Evolutionary conservation across 2,113 vertebrate species (phyloP), one percentile per base, ranked within the genome.

Genomic region (Ariopsis seemanni): DNA sequence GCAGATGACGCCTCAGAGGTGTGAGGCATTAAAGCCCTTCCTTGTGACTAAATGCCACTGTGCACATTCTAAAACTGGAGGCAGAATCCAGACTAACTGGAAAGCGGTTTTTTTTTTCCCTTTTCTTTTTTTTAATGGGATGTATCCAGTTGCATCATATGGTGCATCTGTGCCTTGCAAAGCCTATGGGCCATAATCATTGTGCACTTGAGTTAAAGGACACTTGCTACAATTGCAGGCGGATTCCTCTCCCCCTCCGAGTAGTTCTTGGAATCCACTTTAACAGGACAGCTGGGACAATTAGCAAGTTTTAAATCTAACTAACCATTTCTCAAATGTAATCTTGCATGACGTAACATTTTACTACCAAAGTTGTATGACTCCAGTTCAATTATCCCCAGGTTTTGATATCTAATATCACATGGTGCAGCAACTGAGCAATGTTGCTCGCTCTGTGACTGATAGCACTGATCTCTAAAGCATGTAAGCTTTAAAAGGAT

Each of bases 151-250:
- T 84, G 71, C 86, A 78, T 83, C 57, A 58, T 53, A 34, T 62
- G 78, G 65, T 50, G 65, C 27, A 75, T 74, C 52, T 57, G 22
- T 30, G 71, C 65, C 81, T 85, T 79, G 58, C 42, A 50, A 63
- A 84, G 79, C 90, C 87, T 87, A 10, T 83, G 81, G 81, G 85
- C 87, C 50, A 67, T 12, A 2, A 42, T 85, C 81, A 67, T 58
- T 82, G 86, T 84, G 50, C 87, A 82, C 80, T 87, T 83, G 85
- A 89, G 52, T 83, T 89, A 89, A 83, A 88, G 83, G 65, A 71
- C 30, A 74, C 79, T 87, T 87, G 79, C 83, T 63, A 71, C 82
- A 84, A 65, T 86, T 60, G 82, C 81, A 82, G 81, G n/a, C 63
- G n/a, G 87, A 4, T 42, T 42, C 42, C 42, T 4, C 42, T 85